Evolutionary conservation across 2,797 vertebrate genomes (phyloP).

Genomic region (Helostoma temminkii): DNA sequence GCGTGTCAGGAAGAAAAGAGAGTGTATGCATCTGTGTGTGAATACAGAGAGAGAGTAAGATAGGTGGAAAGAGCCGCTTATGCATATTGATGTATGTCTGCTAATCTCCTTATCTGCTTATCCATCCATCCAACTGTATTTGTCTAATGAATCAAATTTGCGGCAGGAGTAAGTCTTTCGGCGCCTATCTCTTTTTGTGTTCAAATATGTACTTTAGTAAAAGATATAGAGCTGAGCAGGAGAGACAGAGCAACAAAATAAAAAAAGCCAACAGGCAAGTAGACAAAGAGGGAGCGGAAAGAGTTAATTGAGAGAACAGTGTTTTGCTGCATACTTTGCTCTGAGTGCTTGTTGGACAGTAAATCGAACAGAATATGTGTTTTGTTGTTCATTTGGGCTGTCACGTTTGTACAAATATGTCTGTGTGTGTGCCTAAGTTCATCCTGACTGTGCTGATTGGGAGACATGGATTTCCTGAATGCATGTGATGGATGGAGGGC

Average conservation of each 20-base stretch:
- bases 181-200: conserved; percentile 56
- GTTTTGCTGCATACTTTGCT: conserved; percentile 50
- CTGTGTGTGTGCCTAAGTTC: conserved; percentile 28
- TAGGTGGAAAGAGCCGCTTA: conserved; percentile 71
- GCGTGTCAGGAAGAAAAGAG: conserved; percentile 36
- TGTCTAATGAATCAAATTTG: conserved; percentile 81
- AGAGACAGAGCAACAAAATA: neutral
- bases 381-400: conserved; percentile 37
- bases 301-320: conserved; percentile 69
- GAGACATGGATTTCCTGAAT: conserved; percentile 65
- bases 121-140: conserved; percentile 81
- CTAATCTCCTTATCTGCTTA: conserved; percentile 81
- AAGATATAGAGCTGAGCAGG: conserved; percentile 29
- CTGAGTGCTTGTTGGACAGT: conserved; percentile 44
- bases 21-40: conserved; percentile 45
- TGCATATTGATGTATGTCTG: conserved; percentile 78
- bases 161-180: conserved; percentile 47
- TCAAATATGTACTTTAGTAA: conserved; percentile 57
- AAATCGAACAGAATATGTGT: conserved; percentile 54
- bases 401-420: conserved; percentile 45
- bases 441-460: conserved; percentile 56
- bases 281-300: conserved; percentile 54
- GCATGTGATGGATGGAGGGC: conserved; percentile 68
- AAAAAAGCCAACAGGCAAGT: conserved; percentile 35
- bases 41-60: conserved; percentile 51